Evolutionary conservation across 2,888 invertebrate species (phyloP).

Genomic region (Mythimna impura): DNA sequence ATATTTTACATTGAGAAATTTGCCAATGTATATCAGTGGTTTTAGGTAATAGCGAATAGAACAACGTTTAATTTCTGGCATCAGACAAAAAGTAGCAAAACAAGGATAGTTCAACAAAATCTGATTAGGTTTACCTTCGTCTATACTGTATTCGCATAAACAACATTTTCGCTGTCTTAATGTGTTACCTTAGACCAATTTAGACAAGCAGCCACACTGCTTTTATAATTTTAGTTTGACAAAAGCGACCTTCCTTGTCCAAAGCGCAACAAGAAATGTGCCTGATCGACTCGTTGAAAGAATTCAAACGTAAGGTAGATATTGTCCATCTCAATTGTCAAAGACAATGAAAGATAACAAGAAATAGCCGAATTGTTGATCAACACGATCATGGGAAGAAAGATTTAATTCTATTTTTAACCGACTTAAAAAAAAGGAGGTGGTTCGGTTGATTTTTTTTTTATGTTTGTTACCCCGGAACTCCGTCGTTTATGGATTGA

Average conservation of each 20-base stretch:
- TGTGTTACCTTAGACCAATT: neutral
- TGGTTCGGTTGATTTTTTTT: too few species aligned
- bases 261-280: slow-evolving; percentile 21
- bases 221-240: slow-evolving; percentile 1
- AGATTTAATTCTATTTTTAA: slow-evolving; percentile 11
- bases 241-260: slow-evolving; percentile 4
- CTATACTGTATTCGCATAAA: slow-evolving; percentile 27
- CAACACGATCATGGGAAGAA: slow-evolving; percentile 51
- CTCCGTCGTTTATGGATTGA: too few species aligned
- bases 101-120: neutral
- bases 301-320: slow-evolving; percentile 17
- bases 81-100: neutral
- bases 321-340: slow-evolving; percentile 9
- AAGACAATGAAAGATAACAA: slow-evolving; percentile 50
- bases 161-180: slow-evolving; percentile 5
- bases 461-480: too few species aligned
- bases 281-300: slow-evolving; percentile 18
- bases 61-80: neutral
- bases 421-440: too few species aligned
- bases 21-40: neutral
- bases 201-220: neutral
- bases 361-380: slow-evolving; percentile 49
- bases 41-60: slow-evolving; percentile 6
- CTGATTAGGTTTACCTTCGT: slow-evolving; percentile 23
- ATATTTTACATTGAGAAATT: slow-evolving; percentile 1